These are phyloP conservation scores for Nothura maculosa DNA, from an alignment of 2,797 vertebrate genomes.

Conservation along the genomic window DNA sequence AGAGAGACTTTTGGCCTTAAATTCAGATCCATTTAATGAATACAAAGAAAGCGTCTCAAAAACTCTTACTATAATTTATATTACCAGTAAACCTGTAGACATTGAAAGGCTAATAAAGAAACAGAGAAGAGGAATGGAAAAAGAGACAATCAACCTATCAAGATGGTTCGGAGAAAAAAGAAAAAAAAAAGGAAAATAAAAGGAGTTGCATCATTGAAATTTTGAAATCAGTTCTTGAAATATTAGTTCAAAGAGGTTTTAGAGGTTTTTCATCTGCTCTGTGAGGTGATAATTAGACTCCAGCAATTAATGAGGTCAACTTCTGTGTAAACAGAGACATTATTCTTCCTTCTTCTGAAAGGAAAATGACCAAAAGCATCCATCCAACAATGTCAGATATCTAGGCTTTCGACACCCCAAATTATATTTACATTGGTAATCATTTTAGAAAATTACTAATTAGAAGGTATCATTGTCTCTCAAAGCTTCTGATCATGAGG, in stretches of 20 bases:
- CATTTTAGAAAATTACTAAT: background rate
- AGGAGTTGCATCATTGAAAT: background rate
- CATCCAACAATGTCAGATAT: background rate
- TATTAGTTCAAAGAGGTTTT: background rate
- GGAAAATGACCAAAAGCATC: background rate
- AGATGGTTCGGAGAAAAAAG: background rate
- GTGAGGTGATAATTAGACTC: background rate
- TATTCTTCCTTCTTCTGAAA: background rate
- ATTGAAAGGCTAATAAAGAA: background rate
- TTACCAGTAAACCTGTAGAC: background rate
- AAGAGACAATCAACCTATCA: background rate
- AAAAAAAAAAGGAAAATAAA: background rate
- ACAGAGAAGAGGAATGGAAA: background rate
- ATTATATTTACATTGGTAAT: background rate
- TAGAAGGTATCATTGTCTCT: background rate
- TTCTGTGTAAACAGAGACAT: background rate
- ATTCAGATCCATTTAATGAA: background rate
- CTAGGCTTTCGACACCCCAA: background rate
- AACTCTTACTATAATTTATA: background rate
- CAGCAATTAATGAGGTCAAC: background rate
- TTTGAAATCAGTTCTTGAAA: background rate
- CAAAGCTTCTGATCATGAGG: background rate
- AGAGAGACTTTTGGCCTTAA: background rate
- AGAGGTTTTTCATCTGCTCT: background rate
- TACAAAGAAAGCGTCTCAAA: background rate